phyloP scores from a whole-genome alignment of 2,113 vertebrate genomes.

The Varanus salvator region DNA sequence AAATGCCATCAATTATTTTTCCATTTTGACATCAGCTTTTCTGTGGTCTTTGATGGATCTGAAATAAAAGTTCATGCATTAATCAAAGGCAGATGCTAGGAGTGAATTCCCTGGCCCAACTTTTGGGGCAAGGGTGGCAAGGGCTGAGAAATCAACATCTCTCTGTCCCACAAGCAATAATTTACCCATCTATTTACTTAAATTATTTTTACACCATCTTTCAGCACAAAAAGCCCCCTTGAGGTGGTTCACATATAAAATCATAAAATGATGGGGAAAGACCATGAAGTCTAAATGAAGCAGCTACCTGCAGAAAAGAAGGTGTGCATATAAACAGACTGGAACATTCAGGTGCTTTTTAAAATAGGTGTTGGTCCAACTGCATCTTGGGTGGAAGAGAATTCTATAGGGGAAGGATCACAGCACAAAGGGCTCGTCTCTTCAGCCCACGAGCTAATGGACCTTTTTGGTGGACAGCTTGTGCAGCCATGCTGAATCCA shows the following conservation, averaged over 20 bases:
- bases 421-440: too few relatives aligned
- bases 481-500: too few relatives aligned
- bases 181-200: neutral
- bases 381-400: too few relatives aligned
- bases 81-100: slow-evolving; percentile 52
- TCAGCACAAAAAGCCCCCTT: neutral
- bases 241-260: neutral
- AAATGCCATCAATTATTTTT: slow-evolving; percentile 56
- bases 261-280: neutral
- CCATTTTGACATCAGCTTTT: slow-evolving; percentile 33
- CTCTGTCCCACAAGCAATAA: neutral
- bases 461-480: too few relatives aligned
- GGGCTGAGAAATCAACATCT: neutral
- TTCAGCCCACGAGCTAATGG: too few relatives aligned
- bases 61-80: slow-evolving; percentile 43
- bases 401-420: too few relatives aligned
- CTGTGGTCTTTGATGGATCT: slow-evolving; percentile 39
- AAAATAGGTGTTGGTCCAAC: too few relatives aligned
- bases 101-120: slow-evolving; percentile 36
- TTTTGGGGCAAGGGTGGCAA: neutral
- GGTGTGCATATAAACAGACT: too few relatives aligned
- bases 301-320: too few relatives aligned
- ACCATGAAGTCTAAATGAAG: too few relatives aligned
- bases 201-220: neutral
- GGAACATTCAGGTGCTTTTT: too few relatives aligned